Conservation (phyloP, 30 jellyfish, hydroid and myxozoan species). For the Sanderia malayensis region DNA sequence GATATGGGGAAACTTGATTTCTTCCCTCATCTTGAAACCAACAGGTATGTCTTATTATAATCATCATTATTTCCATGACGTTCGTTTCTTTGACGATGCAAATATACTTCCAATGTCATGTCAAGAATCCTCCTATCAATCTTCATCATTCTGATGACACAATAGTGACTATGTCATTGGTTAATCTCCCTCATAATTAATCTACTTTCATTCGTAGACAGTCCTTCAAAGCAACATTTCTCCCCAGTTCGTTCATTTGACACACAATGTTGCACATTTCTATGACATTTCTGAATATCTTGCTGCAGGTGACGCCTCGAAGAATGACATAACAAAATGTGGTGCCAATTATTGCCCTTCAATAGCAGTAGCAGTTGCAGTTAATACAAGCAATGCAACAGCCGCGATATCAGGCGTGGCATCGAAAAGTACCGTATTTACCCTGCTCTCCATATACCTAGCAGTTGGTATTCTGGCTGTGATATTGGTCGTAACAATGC, state of each 20-base stretch:
- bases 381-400: background rate
- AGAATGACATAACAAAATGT: slow-evolving; percentile 30
- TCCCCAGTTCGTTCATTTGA: no score
- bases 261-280: no score
- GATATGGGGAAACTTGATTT: slow-evolving; percentile 87
- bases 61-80: no score
- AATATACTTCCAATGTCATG: no score
- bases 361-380: background rate
- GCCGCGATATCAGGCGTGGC: slow-evolving; percentile 20
- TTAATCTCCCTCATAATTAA: no score
- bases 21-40: slow-evolving; percentile 71
- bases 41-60: slow-evolving; percentile 63
- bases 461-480: slow-evolving; percentile 66
- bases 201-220: no score
- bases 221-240: no score
- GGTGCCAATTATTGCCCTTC: slow-evolving; percentile 88
- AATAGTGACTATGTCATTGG: no score
- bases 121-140: no score
- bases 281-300: no score
- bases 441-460: slow-evolving; percentile 72
- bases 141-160: no score
- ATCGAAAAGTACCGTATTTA: slow-evolving; percentile 40
- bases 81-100: no score
- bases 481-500: slow-evolving; percentile 27
- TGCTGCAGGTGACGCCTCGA: background rate